Evolutionary conservation across 2,113 vertebrate species (phyloP).

Genomic region (Agelaius tricolor): DNA sequence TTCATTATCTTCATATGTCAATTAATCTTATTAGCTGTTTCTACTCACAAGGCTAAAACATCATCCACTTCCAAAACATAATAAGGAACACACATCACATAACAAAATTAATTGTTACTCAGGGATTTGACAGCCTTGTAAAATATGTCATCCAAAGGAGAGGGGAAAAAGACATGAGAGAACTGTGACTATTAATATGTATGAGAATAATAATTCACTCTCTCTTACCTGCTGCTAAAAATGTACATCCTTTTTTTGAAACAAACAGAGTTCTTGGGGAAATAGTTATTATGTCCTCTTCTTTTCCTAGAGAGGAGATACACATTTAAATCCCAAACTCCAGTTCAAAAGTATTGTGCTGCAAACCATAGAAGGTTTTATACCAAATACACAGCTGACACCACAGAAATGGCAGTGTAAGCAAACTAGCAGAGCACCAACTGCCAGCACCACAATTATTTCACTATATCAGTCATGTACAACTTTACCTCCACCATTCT

Average conservation of each 20-base stretch:
- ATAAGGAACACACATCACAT: background rate
- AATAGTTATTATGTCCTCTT: constrained; percentile 76
- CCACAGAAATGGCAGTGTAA: background rate
- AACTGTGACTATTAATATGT: background rate
- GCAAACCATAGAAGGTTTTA: background rate
- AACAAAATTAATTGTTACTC: background rate
- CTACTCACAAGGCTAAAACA: background rate
- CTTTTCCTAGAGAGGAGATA: constrained; percentile 71
- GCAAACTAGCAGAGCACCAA: background rate
- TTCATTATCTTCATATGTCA: background rate
- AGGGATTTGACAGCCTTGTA: background rate
- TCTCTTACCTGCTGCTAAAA: constrained; percentile 87
- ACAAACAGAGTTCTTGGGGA: constrained; percentile 87
- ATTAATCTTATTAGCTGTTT: constrained; percentile 9
- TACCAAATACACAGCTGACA: background rate
- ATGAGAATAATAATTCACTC: background rate
- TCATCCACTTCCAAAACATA: background rate
- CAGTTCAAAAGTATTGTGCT: background rate
- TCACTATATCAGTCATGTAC: background rate
- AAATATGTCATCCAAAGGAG: background rate
- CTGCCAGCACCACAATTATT: background rate
- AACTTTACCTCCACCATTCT: background rate
- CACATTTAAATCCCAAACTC: background rate
- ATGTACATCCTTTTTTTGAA: constrained; percentile 79
- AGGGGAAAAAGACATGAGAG: background rate